A percentile compares a stretch with the other conserved stretches of the same genome.
phyloP scores from a whole-genome alignment of 2,888 invertebrate species.

The Leucophora obtusa region DNA sequence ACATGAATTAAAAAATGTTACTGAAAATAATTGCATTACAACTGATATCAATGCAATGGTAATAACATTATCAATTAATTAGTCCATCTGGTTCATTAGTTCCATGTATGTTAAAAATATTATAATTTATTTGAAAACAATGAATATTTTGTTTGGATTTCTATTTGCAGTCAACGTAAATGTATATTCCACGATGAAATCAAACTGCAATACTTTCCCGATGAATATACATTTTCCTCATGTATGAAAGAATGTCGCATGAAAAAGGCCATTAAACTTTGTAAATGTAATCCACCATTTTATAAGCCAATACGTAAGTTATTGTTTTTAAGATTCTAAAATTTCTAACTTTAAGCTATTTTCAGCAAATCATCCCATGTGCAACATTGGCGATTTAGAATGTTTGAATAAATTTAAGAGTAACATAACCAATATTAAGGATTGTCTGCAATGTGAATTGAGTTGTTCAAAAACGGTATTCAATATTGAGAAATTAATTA shows the following conservation, averaged over 20 bases:
- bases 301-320: constrained; percentile 82
- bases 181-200: constrained; percentile 87
- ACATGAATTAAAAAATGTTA: too few species aligned
- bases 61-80: too few species aligned
- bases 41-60: too few species aligned
- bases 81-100: too few species aligned
- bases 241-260: constrained; percentile 86
- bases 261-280: constrained; percentile 81
- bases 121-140: too few species aligned
- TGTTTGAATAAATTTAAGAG: constrained; percentile 81
- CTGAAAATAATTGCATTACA: too few species aligned
- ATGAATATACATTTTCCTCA: constrained; percentile 84
- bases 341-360: too few species aligned
- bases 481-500: constrained; percentile 85
- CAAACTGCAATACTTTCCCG: constrained; percentile 80
- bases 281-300: constrained; percentile 86
- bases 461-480: constrained; percentile 88
- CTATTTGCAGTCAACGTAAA: constrained; percentile 81
- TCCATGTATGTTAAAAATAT: too few species aligned
- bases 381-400: constrained; percentile 81
- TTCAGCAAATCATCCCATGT: constrained; percentile 78
- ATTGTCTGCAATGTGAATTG: constrained; percentile 84
- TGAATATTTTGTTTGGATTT: too few species aligned
- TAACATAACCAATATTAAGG: constrained; percentile 81
- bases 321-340: neutral